These are phyloP conservation scores for Euproctis similis DNA, from an alignment of 2,888 invertebrate species.

Conservation along the genomic window DNA sequence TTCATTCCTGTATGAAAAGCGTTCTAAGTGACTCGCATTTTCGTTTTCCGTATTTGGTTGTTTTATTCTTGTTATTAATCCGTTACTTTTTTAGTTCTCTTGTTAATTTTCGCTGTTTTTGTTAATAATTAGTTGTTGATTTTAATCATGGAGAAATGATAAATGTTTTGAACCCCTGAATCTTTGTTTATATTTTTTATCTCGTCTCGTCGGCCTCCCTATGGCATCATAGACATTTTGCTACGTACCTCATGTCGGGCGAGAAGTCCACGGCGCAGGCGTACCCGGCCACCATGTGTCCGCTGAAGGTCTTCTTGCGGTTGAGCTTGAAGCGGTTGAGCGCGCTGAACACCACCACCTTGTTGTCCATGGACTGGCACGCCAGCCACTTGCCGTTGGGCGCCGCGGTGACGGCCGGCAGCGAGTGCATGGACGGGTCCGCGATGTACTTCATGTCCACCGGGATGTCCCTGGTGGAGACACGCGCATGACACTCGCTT, in stretches of 20 bases:
- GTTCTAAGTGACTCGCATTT: too few species aligned
- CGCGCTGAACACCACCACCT: conserved; percentile 97
- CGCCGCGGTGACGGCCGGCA: conserved; percentile 95
- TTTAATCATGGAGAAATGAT: too few species aligned
- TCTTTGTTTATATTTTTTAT: too few species aligned
- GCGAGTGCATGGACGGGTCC: conserved; percentile 99
- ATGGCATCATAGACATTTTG: neutral
- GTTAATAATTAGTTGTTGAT: too few species aligned
- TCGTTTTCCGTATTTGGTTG: too few species aligned
- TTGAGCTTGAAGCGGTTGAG: conserved; percentile 98
- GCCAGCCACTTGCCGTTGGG: conserved; percentile 99
- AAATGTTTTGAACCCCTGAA: too few species aligned
- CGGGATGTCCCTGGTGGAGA: conserved; percentile 82
- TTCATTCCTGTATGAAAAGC: too few species aligned
- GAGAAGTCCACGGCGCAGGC: conserved; percentile 98
- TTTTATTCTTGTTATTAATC: too few species aligned
- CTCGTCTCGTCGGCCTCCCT: neutral
- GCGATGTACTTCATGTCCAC: conserved; percentile 99
- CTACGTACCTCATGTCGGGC: conserved; percentile 93
- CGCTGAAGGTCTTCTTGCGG: conserved; percentile 97
- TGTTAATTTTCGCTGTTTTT: too few species aligned
- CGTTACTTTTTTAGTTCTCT: too few species aligned
- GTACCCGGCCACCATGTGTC: conserved; percentile 99
- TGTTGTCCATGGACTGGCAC: conserved; percentile 99
- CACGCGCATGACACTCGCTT: neutral